These are phyloP conservation scores for Carassius carassius DNA, from an alignment of 2,113 vertebrate species.

Conservation along the genomic window DNA sequence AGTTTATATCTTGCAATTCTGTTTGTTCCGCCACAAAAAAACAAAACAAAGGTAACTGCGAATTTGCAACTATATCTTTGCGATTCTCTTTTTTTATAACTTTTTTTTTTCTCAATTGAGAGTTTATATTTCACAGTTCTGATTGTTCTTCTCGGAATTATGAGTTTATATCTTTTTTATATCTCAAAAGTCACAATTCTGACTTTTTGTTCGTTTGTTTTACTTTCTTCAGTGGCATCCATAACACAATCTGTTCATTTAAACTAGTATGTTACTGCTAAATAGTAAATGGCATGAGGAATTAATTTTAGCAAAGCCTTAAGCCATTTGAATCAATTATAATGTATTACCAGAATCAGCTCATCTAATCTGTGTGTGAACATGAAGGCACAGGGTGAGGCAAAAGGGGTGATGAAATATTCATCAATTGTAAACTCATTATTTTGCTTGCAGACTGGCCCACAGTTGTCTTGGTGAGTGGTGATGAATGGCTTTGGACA, in stretches of 20 bases:
- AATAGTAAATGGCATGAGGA: constrained; percentile 21
- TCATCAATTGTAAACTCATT: constrained; percentile 71
- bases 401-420: constrained; percentile 64
- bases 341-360: constrained; percentile 38
- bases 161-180: no score
- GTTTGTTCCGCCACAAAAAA: no score
- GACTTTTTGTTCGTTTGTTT: no score
- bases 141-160: no score
- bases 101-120: no score
- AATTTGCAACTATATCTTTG: no score
- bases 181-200: no score
- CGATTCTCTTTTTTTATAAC: no score
- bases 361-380: constrained; percentile 57
- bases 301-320: constrained; percentile 3
- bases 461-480: constrained; percentile 63
- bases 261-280: background rate
- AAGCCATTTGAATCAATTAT: constrained; percentile 25
- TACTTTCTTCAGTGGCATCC: background rate
- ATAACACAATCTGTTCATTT: background rate
- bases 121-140: no score
- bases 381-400: constrained; percentile 50
- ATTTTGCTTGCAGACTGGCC: constrained; percentile 59
- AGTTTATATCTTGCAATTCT: no score
- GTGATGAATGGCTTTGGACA: constrained; percentile 68
- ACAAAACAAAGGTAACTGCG: no score